Evolutionary conservation across 2,888 invertebrate species (phyloP).

Genomic region (Ernsta delagoae): DNA sequence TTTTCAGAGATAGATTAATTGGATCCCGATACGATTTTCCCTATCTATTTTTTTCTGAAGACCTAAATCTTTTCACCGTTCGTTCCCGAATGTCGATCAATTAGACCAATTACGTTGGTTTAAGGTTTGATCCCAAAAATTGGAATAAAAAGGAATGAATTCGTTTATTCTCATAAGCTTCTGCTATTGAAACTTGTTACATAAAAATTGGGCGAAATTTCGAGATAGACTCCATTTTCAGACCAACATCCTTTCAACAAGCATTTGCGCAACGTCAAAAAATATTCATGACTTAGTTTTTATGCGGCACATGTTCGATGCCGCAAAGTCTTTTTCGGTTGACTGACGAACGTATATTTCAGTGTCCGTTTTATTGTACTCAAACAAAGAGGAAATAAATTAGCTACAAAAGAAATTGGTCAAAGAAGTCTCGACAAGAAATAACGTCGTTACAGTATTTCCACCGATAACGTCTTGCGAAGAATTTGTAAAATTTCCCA

Average conservation of each 20-base stretch:
- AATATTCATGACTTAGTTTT: slow-evolving; percentile 36
- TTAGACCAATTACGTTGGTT: slow-evolving; percentile 19
- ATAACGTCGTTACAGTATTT: slow-evolving; percentile 35
- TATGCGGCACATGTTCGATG: slow-evolving; percentile 23
- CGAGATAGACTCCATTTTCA: slow-evolving; percentile 4
- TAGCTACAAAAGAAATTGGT: slow-evolving; percentile 35
- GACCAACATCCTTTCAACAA: slow-evolving; percentile 17
- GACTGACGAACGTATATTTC: slow-evolving; percentile 37
- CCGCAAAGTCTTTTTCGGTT: slow-evolving; percentile 27
- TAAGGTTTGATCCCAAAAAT: neutral
- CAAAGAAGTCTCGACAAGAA: slow-evolving; percentile 32
- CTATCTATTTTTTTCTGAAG: slow-evolving; percentile 22
- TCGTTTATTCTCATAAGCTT: neutral
- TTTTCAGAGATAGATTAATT: slow-evolving; percentile 34
- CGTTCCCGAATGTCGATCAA: slow-evolving; percentile 18
- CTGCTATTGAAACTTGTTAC: slow-evolving; percentile 1
- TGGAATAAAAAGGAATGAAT: neutral
- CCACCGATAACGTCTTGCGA: slow-evolving; percentile 34
- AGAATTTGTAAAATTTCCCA: slow-evolving; percentile 35
- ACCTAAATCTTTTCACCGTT: slow-evolving; percentile 13
- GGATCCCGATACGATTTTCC: slow-evolving; percentile 28
- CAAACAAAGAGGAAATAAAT: slow-evolving; percentile 38
- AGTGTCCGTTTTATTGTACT: slow-evolving; percentile 35
- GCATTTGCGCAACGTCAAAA: slow-evolving; percentile 26
- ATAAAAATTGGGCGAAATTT: neutral